These are phyloP conservation scores for Hipparchia sbordonii DNA, from an alignment of 2,888 invertebrate genomes.

Conservation along the genomic window DNA sequence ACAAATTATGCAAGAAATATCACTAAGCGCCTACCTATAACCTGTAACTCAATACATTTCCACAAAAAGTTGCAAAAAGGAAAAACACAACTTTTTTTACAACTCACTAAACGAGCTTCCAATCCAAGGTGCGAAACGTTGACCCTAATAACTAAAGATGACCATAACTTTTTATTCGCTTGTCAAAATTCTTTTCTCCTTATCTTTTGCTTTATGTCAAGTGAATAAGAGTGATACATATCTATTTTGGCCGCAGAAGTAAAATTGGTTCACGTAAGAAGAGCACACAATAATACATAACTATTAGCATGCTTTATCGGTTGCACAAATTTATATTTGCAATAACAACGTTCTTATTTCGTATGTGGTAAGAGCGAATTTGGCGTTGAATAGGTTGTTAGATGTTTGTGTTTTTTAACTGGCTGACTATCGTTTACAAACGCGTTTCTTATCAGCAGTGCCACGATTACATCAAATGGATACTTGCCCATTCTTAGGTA, in stretches of 20 bases:
- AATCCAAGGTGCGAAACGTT: slow-evolving; percentile 73
- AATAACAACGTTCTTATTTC: neutral
- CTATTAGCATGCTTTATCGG: slow-evolving; percentile 32
- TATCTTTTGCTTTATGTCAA: slow-evolving; percentile 41
- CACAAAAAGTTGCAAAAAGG: slow-evolving; percentile 11
- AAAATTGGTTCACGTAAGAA: slow-evolving; percentile 26
- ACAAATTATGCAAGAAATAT: neutral
- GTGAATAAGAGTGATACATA: slow-evolving; percentile 31
- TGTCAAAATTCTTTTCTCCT: slow-evolving; percentile 17
- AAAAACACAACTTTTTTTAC: slow-evolving; percentile 54
- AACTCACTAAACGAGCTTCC: slow-evolving; percentile 62
- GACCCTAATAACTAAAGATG: slow-evolving; percentile 60
- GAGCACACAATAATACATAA: slow-evolving; percentile 25
- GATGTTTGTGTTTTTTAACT: slow-evolving; percentile 14
- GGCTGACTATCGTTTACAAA: slow-evolving; percentile 38
- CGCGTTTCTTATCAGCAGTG: slow-evolving; percentile 52
- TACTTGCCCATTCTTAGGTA: slow-evolving; percentile 28
- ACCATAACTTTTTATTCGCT: slow-evolving; percentile 23
- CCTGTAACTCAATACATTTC: neutral
- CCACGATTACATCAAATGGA: slow-evolving; percentile 35
- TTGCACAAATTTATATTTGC: slow-evolving; percentile 13
- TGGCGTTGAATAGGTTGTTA: neutral
- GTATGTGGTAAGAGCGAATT: slow-evolving; percentile 17
- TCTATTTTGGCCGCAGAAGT: slow-evolving; percentile 1
- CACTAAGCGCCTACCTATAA: neutral